Base-by-base conservation (phyloP, 2,888 invertebrate species). In the Fissipunctia ypsillon region DNA sequence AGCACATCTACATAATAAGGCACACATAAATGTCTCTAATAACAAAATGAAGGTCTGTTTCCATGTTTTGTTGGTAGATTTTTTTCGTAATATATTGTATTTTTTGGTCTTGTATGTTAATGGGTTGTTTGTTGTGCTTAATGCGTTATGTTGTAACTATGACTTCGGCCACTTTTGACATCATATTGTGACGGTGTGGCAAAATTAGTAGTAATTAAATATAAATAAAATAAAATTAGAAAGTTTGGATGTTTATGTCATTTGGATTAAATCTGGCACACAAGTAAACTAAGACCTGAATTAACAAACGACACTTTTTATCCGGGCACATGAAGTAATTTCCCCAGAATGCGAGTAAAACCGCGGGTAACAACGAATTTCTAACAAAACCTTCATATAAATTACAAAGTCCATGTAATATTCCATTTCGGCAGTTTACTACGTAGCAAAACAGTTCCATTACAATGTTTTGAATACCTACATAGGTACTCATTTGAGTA, bases 1-100 rank as follows among this genome's bases (percentile, higher is more conserved):
- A 60, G 61, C 3, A 69, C 63, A 83, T 84, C 73, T 81, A 70
- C 86, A 78, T 79, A 86, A 80, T 68, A 60, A 67, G 61, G 71
- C 50, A 64, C 54, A 59, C 54, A 81, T 70, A 78, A 74, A 80
- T 45, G 63, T 78, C 60, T 77, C 35, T 75, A 78, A 78, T 84
- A 86, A 80, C 74, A 67, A 52, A 63, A 78, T 43, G 56, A 76
- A 54, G 48, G 59, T 50, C 61, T 61, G 45, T 73, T 72, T 59
- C 48, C 43, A 61, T 60, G 73, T 82, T 70, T 73, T 52, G 19
- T 73, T 35, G n/a, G 59, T 48, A 54, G 0, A 57, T 57, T 75
- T 72, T n/a, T 61, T 56, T 48, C 38, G 31, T 63, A 50, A 48
- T 50, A 45, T n/a, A 19, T 16, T 61, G 19, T 48, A 52, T 69